Conservation (phyloP, 2,797 vertebrate species). For the Parotocinclus haroldoi region DNA sequence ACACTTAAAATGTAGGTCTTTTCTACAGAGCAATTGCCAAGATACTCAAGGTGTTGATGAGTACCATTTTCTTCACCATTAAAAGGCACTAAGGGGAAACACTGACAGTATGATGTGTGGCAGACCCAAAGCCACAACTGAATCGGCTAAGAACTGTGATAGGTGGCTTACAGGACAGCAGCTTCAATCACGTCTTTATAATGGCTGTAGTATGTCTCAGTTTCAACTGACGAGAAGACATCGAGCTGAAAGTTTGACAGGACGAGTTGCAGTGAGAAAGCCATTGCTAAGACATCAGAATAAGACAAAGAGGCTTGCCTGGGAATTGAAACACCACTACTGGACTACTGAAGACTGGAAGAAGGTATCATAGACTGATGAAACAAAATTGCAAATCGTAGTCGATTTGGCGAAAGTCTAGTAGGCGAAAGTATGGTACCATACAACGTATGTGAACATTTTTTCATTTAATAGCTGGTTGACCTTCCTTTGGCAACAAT, state of each 20-base stretch:
- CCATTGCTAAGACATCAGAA: background rate
- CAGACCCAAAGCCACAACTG: no score
- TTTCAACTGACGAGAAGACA: conserved; percentile 7
- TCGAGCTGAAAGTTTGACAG: background rate
- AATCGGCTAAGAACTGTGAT: no score
- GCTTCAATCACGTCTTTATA: background rate
- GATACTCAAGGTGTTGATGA: no score
- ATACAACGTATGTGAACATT: no score
- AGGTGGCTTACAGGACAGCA: background rate
- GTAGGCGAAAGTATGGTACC: no score
- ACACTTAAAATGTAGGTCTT: background rate
- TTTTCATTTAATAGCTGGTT: no score
- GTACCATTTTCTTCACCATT: no score
- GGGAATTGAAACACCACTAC: background rate
- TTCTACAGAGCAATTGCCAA: background rate
- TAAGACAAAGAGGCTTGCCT: no score
- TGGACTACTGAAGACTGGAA: background rate
- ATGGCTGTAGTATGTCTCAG: background rate
- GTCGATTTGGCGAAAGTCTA: no score
- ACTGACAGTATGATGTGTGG: no score
- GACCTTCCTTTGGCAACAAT: no score
- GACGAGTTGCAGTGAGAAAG: background rate
- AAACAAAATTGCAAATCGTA: background rate
- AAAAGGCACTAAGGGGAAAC: no score
- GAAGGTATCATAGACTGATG: background rate